A percentile compares a stretch with the other conserved stretches of the same genome.
phyloP scores from a whole-genome alignment of 2,888 invertebrate genomes.

The Lasioglossum calceatum region DNA sequence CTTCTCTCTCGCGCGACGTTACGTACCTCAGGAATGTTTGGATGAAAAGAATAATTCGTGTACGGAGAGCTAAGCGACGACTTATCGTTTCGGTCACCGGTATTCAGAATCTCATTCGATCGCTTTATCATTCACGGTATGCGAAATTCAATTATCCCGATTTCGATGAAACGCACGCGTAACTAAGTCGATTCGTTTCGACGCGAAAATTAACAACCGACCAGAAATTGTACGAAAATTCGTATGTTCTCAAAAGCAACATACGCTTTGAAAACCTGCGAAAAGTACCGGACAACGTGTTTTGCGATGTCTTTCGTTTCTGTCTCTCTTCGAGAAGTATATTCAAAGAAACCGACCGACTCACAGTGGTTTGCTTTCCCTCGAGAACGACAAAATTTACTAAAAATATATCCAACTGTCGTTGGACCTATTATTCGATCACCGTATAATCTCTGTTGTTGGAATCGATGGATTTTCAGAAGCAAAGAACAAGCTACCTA shows the following conservation, averaged over 20 bases:
- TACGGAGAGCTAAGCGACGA: neutral
- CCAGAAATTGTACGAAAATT: neutral
- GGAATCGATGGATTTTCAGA: neutral
- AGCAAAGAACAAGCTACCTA: neutral
- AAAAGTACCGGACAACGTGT: neutral
- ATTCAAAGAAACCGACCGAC: neutral
- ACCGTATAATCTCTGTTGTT: neutral
- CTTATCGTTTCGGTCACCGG: neutral
- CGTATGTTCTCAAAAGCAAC: neutral
- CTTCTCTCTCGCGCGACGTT: neutral
- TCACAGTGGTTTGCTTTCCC: neutral
- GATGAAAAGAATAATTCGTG: slow-evolving; percentile 7
- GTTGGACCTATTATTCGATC: neutral
- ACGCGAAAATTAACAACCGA: too few relatives aligned
- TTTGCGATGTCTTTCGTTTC: neutral
- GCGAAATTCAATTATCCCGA: neutral
- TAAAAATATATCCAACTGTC: neutral
- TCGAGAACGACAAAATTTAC: neutral
- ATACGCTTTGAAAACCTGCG: neutral
- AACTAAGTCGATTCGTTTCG: neutral
- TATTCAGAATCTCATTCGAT: neutral
- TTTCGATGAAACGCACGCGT: too few relatives aligned
- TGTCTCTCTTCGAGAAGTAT: neutral
- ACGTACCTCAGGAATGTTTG: slow-evolving; percentile 37
- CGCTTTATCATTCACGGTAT: neutral